Conservation (phyloP, 2,113 vertebrate species). For the Leucopsar rothschildi region DNA sequence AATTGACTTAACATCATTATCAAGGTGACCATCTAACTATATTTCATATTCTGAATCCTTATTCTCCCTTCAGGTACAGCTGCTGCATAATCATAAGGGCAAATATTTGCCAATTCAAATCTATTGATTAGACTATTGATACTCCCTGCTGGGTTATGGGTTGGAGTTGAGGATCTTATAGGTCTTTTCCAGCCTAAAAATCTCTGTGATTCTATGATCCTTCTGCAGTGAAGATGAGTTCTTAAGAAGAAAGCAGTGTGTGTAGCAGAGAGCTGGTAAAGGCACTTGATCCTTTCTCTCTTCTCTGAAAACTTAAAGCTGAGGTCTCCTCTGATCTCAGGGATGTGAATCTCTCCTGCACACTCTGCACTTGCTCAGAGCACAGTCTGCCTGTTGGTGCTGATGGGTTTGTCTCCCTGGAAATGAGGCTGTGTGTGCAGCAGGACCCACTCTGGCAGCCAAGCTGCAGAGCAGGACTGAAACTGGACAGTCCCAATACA, state of each 20-base stretch:
- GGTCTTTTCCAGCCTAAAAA: not conserved
- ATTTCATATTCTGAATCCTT: not conserved
- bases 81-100: not conserved
- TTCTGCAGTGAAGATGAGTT: not conserved
- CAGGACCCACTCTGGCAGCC: accelerated
- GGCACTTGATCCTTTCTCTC: not conserved
- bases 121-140: not conserved
- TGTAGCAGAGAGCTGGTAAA: not conserved
- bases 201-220: not conserved
- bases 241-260: not conserved
- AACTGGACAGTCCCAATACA: not conserved
- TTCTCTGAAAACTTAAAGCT: not conserved
- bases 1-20: not conserved
- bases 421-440: accelerated
- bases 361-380: not conserved
- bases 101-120: not conserved
- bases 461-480: not conserved
- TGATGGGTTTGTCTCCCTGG: not conserved
- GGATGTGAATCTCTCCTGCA: not conserved
- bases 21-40: not conserved
- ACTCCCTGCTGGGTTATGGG: not conserved
- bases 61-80: not conserved
- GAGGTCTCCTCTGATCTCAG: not conserved
- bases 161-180: not conserved
- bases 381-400: not conserved